Conservation (phyloP, 1,140 invertebrate species). For the Zophobas atratus region DNA sequence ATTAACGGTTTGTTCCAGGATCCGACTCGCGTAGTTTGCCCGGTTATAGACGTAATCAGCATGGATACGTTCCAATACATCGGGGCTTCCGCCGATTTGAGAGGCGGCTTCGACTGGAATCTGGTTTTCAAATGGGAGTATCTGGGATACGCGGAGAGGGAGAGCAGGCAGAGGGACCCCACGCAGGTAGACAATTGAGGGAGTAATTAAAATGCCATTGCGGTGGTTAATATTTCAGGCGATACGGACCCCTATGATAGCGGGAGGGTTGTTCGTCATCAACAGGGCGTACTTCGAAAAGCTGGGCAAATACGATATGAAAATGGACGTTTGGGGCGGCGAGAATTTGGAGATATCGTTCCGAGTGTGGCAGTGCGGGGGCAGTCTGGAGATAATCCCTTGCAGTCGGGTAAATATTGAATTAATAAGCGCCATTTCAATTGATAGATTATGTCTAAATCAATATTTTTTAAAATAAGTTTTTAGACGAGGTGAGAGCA, state of each 20-base stretch:
- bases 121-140: slow-evolving; percentile 97
- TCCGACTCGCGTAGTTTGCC: slow-evolving; percentile 91
- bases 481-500: too few relatives aligned
- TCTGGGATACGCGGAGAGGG: slow-evolving; percentile 86
- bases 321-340: slow-evolving; percentile 97
- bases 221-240: slow-evolving; percentile 67
- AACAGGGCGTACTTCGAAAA: slow-evolving; percentile 93
- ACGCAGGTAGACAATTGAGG: slow-evolving; percentile 68
- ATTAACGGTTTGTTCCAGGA: slow-evolving; percentile 74
- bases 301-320: slow-evolving; percentile 96
- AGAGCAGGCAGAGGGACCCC: slow-evolving; percentile 85
- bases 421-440: neutral
- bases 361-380: slow-evolving; percentile 97
- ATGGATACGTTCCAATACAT: slow-evolving; percentile 99
- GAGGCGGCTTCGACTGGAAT: slow-evolving; percentile 98
- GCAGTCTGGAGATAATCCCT: slow-evolving; percentile 93
- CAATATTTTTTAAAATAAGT: too few relatives aligned
- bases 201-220: slow-evolving; percentile 7
- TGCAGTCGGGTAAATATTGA: slow-evolving; percentile 83
- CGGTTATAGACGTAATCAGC: slow-evolving; percentile 98
- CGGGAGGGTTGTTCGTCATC: slow-evolving; percentile 95
- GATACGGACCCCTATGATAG: slow-evolving; percentile 94
- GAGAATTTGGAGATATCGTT: slow-evolving; percentile 87
- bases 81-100: slow-evolving; percentile 90
- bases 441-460: too few relatives aligned